These are phyloP conservation scores for Protomyctophum bolini DNA, from an alignment of 2,113 vertebrate species.

Conservation along the genomic window DNA sequence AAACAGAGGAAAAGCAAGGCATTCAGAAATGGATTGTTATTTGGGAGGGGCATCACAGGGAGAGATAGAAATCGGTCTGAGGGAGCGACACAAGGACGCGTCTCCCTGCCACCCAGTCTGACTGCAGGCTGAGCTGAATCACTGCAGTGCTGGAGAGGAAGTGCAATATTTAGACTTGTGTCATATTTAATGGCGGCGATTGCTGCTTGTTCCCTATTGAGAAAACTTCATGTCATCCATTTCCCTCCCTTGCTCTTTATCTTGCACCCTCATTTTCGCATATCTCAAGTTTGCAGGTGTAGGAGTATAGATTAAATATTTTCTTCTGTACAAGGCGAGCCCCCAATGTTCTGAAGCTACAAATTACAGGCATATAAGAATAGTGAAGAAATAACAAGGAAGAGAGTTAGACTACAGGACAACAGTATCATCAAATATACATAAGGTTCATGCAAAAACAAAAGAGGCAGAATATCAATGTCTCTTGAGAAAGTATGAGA, in stretches of 20 bases:
- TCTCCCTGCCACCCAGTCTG: conserved; percentile 84
- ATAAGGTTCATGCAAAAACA: too few species aligned
- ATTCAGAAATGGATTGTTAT: conserved; percentile 81
- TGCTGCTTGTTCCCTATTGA: too few species aligned
- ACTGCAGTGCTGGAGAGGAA: conserved; percentile 72
- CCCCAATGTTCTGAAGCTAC: too few species aligned
- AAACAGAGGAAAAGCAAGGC: conserved; percentile 73
- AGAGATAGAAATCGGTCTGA: conserved; percentile 83
- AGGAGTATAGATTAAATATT: too few species aligned
- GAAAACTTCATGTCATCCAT: neutral
- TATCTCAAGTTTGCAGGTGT: too few species aligned
- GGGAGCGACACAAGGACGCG: conserved; percentile 81
- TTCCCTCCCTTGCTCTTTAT: neutral
- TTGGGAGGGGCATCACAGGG: conserved; percentile 75
- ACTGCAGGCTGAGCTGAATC: conserved; percentile 63
- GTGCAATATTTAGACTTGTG: conserved; percentile 76
- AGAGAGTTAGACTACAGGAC: neutral
- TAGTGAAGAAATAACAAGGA: too few species aligned
- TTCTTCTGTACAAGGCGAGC: too few species aligned
- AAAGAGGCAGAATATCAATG: too few species aligned
- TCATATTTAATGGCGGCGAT: too few species aligned
- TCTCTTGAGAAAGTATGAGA: too few species aligned
- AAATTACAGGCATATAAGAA: too few species aligned
- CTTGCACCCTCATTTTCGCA: too few species aligned
- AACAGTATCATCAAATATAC: neutral